Evolutionary conservation across 1,140 invertebrate species (phyloP).

Genomic region (Nephotettix cincticeps): DNA sequence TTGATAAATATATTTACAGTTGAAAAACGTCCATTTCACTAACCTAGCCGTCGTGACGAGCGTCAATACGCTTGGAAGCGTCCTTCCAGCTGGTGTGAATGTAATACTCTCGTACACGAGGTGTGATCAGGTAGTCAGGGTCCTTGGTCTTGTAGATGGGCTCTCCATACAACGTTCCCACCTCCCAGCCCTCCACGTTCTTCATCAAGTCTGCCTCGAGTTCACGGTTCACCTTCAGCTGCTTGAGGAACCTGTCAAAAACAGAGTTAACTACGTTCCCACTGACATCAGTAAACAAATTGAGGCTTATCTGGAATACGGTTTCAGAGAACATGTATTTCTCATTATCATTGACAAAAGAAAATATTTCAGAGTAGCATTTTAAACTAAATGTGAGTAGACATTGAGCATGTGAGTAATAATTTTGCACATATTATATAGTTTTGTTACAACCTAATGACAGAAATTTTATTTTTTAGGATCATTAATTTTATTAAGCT

Average conservation of each 20-base stretch:
- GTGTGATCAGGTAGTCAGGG: slow-evolving; percentile 57
- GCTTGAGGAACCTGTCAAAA: slow-evolving; percentile 67
- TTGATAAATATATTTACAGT: too few species aligned
- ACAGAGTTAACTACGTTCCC: too few species aligned
- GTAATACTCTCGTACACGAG: slow-evolving; percentile 68
- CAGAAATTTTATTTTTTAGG: too few species aligned
- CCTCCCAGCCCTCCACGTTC: slow-evolving; percentile 84
- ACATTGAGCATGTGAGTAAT: too few species aligned
- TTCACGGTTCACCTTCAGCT: slow-evolving; percentile 75
- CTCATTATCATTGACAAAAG: not conserved
- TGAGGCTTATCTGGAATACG: not conserved
- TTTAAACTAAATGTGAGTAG: too few species aligned
- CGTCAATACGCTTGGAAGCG: slow-evolving; percentile 52
- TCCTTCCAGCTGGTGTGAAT: slow-evolving; percentile 57
- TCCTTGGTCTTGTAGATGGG: slow-evolving; percentile 64
- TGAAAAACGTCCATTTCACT: too few species aligned
- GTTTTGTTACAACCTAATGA: too few species aligned
- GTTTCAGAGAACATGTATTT: not conserved
- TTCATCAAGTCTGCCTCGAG: slow-evolving; percentile 85
- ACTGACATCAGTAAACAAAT: not conserved
- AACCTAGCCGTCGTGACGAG: slow-evolving; percentile 37
- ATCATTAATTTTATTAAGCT: too few species aligned
- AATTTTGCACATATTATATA: too few species aligned
- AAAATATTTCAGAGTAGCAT: not conserved
- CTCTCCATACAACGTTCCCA: slow-evolving; percentile 83